Base-by-base conservation (phyloP, 2,797 vertebrate species). In the Phalloptychus januarius region DNA sequence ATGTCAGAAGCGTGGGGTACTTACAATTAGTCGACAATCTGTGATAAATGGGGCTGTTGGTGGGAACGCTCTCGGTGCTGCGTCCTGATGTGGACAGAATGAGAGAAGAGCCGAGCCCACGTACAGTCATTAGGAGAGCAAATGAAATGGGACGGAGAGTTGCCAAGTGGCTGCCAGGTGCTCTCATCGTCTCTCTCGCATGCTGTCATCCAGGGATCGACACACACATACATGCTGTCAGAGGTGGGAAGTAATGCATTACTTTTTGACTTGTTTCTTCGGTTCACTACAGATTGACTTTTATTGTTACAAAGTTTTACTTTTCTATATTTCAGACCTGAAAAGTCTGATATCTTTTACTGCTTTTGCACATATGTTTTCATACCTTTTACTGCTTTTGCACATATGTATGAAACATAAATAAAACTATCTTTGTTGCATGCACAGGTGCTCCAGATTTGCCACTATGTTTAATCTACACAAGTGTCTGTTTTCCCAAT, bases 11-110 rank as follows among this genome's bases (percentile, higher is more conserved):
- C 20, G 79, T 74, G 78, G 79, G 77, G 87, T 75, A 85, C 88
- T 92, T 81, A 84, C 91, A 93, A 92, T 95, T 92, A 93, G 87
- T 85, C 78, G 63, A 87, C 86, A 76, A 73, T 83, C 81, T 90
- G 83, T 93, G 93, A 95, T 90, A 93, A 93, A 95, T 92, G 92
- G 84, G 80, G 78, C 65, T 85, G 88, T 89, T 89, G 86, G 90
- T 77, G 72, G 86, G 89, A 90, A 88, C 7, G 63, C 80, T 88
- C 83, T 91, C 81, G 80, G 85, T 77, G 78, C 84, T 87, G 90
- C 86, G 87, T 92, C 89, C 88, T 87, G 90, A 95, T 94, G 88
- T 85, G 83, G 85, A 90, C 87, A 74, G 85, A 85, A 85, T 87
- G 88, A 92, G 85, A 88, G 86, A 88, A 78, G 83, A 90, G 85